These are phyloP conservation scores for Lagopus leucura DNA, from an alignment of 2,113 vertebrate species.

Conservation along the genomic window DNA sequence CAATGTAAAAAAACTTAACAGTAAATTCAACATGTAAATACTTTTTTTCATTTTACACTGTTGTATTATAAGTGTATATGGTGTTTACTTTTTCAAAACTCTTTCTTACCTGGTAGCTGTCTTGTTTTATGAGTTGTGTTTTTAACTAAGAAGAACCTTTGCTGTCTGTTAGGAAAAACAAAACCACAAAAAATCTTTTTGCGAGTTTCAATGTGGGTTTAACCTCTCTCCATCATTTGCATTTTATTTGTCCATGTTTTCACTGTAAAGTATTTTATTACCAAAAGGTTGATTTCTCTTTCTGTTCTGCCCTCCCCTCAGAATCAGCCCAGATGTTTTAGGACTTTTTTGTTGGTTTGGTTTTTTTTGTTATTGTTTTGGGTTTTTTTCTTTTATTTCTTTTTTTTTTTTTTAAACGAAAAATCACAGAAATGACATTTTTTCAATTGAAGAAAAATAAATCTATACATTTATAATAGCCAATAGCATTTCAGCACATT, in stretches of 20 bases:
- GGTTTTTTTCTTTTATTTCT: background rate
- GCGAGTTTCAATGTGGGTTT: slow-evolving; percentile 72
- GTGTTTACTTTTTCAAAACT: slow-evolving; percentile 87
- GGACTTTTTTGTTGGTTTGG: slow-evolving; percentile 38
- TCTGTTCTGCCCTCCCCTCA: slow-evolving; percentile 22
- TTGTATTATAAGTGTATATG: slow-evolving; percentile 93
- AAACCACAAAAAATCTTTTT: slow-evolving; percentile 69
- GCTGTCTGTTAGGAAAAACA: slow-evolving; percentile 67
- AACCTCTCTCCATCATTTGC: slow-evolving; percentile 50
- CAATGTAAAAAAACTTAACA: slow-evolving; percentile 81
- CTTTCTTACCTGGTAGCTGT: slow-evolving; percentile 87
- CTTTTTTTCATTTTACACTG: slow-evolving; percentile 83
- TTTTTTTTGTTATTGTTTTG: background rate
- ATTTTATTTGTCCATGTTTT: slow-evolving; percentile 71
- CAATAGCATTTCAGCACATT: slow-evolving; percentile 77
- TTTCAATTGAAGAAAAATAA: slow-evolving; percentile 71
- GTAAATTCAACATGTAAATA: slow-evolving; percentile 90
- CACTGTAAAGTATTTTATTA: slow-evolving; percentile 82
- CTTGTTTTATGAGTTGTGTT: slow-evolving; percentile 86
- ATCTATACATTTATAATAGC: slow-evolving; percentile 69
- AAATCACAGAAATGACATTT: slow-evolving; percentile 70
- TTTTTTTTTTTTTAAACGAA: slow-evolving; percentile 49
- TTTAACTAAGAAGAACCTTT: slow-evolving; percentile 75
- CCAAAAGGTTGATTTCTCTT: slow-evolving; percentile 37
- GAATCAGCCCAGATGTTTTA: slow-evolving; percentile 39